Evolutionary conservation across 2,797 vertebrate genomes (phyloP), one percentile per base, ranked within the genome.

Genomic region (Sebastes nivosus): DNA sequence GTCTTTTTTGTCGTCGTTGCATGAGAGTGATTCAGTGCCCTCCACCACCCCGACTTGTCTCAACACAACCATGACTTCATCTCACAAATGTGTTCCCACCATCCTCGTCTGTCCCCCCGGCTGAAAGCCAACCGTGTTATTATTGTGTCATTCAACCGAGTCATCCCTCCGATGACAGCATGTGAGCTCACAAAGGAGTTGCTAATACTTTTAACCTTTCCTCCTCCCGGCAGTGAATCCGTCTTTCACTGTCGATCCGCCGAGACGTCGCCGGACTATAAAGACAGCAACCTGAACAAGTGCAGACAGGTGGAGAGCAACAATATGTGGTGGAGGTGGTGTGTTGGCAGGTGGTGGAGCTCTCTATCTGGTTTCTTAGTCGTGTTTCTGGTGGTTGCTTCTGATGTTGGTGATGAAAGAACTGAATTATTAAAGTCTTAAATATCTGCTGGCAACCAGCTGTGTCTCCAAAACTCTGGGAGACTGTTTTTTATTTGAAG

Each of bases 41-140:
- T 80, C 67, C 8, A 18, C 82, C 82, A 83, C 72, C 64, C 29
- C 14, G 87, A 94, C 93, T 80, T 93, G 94, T 90, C 74, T 86
- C 79, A 77, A 70, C 84, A 77, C 75, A 73, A 12, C 68, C 29
- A 83, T 95, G 93, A 95, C 92, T 87, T 95, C 92, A 95, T 89
- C 86, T 59, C 67, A 2, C 69, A 86, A 75, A 59, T 12, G 67
- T 84, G 79, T 86, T 88, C 81, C 88, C 87, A 79, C 67, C 77
- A 9, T 75, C 58, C 61, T 59, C 12, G 10, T 78, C 86, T 75
- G 72, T 81, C 65, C 75, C 58, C 58, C 69, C 81, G 73, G 67
- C 83, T 72, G 58, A 72, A 78, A 88, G 80, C 61, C 42, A 81
- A 84, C 59, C 78, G 5, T 91, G 84, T 87, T 86, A 88, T 94